phyloP scores from a whole-genome alignment of 2,797 vertebrate species.

The Chelonia mydas region DNA sequence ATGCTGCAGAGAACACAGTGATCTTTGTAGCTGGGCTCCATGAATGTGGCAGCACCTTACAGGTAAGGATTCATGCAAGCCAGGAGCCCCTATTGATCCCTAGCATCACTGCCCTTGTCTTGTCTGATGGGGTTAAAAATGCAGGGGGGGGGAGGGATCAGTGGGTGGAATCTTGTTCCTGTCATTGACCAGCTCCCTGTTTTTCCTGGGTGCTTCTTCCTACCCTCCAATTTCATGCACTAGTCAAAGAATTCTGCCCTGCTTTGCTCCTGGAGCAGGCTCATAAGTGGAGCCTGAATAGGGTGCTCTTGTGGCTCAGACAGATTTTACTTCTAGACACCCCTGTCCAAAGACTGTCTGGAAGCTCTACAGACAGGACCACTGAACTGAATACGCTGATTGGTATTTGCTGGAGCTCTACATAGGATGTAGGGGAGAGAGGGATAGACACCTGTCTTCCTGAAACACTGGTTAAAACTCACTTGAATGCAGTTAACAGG shows the following conservation, averaged over 20 bases:
- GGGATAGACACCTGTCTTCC: no score
- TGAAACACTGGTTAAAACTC: no score
- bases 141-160: no score
- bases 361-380: not conserved
- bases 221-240: not conserved
- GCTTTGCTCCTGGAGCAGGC: not conserved
- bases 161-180: no score
- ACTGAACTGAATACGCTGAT: no score
- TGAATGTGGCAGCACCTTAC: conserved; percentile 71
- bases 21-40: conserved; percentile 61
- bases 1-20: no score
- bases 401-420: no score
- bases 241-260: not conserved
- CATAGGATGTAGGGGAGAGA: no score
- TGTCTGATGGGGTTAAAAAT: not conserved
- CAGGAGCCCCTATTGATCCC: no score
- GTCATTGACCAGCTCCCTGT: not conserved
- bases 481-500: no score
- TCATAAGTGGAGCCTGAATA: not conserved
- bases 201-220: not conserved
- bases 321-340: not conserved
- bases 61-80: conserved; percentile 60
- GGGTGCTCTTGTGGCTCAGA: no score
- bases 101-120: not conserved
- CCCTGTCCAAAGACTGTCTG: not conserved